Evolutionary conservation across 1,140 invertebrate genomes (phyloP), one percentile per base, ranked within the genome.

Genomic region (Tachypleus tridentatus): DNA sequence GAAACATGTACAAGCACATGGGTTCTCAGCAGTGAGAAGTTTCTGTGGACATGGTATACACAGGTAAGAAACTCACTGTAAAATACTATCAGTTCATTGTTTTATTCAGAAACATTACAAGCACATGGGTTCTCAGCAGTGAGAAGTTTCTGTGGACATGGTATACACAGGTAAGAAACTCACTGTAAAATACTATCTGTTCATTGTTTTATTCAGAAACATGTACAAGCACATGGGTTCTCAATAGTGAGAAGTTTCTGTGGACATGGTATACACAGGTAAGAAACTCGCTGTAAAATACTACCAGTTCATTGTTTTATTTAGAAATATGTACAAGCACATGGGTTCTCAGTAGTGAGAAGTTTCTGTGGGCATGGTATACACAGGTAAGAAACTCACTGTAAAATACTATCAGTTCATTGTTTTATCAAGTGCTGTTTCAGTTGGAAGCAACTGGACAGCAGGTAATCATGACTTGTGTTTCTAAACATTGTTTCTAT

Each of bases 41-140:
- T 99, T 98, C 76, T 99, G 96, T 78, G 97, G 97, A 5, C 97
- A 99, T 80, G 97, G 97, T 10, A 99, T 99, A 74, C 93, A 98
- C 79, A 84, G 89, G 76, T 79, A 66, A 8, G 52, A 11, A 64
- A 9, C 61, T 62, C 10, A 2, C 8, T 64, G 8, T 29, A 64
- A 49, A 10, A 65, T 9, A 63, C 69, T 10, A 68, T 3, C 63
- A 49, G 29, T n/a, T 49, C 29, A 6, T 67, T n/a, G n/a, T n/a
- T n/a, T n/a, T n/a, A 98, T 99, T 72, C 94, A 98, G 76, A 98
- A 97, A 74, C 92, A 98, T 81, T 96, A 11, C 89, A 95, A 73
- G 84, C 87, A 0, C 84, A 95, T 80, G 94, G 95, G 2, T 94
- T 89, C 72, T 96, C 93, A 65, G 97, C 99, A 8, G 97, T 99